phyloP scores from a whole-genome alignment of 2,113 vertebrate species.

The Halichoeres trimaculatus region DNA sequence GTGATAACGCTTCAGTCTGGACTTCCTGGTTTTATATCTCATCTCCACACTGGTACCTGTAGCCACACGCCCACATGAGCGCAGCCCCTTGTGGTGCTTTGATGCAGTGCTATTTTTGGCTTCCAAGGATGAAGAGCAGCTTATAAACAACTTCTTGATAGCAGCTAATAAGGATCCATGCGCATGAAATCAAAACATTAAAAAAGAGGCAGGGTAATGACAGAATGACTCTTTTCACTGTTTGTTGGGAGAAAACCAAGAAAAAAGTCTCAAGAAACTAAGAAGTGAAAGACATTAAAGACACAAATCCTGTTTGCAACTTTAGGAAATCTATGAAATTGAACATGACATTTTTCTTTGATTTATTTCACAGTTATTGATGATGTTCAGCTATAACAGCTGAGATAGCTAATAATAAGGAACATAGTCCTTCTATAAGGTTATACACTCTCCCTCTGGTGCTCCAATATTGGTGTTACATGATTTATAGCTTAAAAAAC shows the following conservation, averaged over 20 bases:
- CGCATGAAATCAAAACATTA: not conserved
- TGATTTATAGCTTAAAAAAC: no score
- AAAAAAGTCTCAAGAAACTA: no score
- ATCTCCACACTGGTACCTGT: conserved; percentile 50
- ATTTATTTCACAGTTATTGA: no score
- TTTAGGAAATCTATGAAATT: no score
- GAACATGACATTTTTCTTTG: no score
- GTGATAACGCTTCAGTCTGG: conserved; percentile 31
- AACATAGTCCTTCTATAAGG: no score
- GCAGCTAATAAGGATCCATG: conserved; percentile 11
- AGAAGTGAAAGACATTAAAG: no score
- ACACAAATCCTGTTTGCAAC: no score
- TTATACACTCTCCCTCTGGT: no score
- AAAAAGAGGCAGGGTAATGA: not conserved
- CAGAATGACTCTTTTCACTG: not conserved
- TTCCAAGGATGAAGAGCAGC: conserved; percentile 26
- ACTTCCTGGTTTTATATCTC: conserved; percentile 45
- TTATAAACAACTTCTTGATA: conserved; percentile 24
- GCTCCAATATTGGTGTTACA: no score
- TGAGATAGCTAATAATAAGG: no score
- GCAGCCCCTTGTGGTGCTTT: conserved; percentile 40
- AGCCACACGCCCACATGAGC: conserved; percentile 38
- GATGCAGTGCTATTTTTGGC: conserved; percentile 60
- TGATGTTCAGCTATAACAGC: not conserved
- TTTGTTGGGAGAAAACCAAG: no score